Evolutionary conservation across 2,113 vertebrate genomes (phyloP).

Genomic region (Casuarius casuarius): DNA sequence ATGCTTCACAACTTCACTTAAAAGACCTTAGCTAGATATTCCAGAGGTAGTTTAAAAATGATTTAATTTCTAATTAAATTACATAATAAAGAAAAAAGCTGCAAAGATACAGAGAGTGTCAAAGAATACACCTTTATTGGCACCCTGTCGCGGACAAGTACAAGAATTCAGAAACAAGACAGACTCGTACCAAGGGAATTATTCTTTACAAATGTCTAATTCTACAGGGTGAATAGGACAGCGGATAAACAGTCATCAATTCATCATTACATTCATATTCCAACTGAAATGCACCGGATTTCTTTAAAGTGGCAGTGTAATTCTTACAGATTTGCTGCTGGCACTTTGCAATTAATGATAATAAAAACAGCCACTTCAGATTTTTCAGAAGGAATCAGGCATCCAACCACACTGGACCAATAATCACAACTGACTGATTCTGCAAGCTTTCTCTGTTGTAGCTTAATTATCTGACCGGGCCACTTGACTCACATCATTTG

Average conservation of each 20-base stretch:
- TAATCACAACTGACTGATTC: conserved; percentile 58
- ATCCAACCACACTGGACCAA: not conserved
- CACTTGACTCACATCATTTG: conserved; percentile 56
- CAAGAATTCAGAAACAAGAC: not conserved
- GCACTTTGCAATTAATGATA: not conserved
- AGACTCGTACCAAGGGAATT: not conserved
- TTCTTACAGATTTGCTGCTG: conserved; percentile 13
- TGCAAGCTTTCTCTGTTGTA: not conserved
- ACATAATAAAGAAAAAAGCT: not conserved
- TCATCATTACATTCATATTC: not conserved
- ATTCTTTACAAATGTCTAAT: not conserved
- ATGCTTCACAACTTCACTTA: not conserved
- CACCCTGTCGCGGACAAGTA: not conserved
- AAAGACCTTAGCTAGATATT: not conserved
- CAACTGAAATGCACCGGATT: not conserved
- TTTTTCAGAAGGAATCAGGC: conserved; percentile 35
- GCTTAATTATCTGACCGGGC: conserved; percentile 62
- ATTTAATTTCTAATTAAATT: conserved; percentile 50
- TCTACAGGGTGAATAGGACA: conserved; percentile 15
- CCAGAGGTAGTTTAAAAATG: conserved; percentile 6
- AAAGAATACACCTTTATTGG: not conserved
- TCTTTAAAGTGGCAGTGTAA: not conserved
- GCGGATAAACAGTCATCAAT: not conserved
- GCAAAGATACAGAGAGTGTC: not conserved
- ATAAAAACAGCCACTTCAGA: conserved; percentile 22